Conservation (phyloP, 2,888 invertebrate genomes). For the Petrolisthes cinctipes region DNA sequence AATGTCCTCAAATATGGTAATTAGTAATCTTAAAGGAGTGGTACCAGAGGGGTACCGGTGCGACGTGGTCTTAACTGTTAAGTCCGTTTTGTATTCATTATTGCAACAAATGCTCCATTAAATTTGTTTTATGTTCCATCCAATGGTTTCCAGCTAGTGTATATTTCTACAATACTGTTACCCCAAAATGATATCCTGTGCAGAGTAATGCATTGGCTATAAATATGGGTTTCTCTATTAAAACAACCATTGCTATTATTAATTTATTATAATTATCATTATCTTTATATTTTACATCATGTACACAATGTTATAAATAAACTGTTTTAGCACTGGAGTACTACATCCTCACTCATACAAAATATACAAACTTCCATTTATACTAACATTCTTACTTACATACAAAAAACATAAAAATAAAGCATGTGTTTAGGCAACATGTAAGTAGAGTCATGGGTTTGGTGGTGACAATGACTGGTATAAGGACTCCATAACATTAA, state of each 20-base stretch:
- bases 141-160: no score
- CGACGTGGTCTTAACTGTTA: no score
- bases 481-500: no score
- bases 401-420: slow-evolving; percentile 34
- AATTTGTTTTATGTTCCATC: no score
- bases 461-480: background rate
- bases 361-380: slow-evolving; percentile 58
- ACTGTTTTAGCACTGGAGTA: slow-evolving; percentile 56
- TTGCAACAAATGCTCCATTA: no score
- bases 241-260: slow-evolving; percentile 42
- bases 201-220: no score
- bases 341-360: slow-evolving; percentile 43
- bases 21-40: no score
- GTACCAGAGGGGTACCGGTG: no score
- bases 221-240: background rate
- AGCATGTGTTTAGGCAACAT: slow-evolving; percentile 26
- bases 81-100: no score
- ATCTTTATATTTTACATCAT: slow-evolving; percentile 59
- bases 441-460: slow-evolving; percentile 44
- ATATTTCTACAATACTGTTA: no score
- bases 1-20: no score
- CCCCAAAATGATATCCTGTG: no score
- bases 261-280: slow-evolving; percentile 48
- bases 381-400: slow-evolving; percentile 45
- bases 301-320: slow-evolving; percentile 62